Conservation (phyloP, 1,140 invertebrate genomes). For the Aphaenogaster rudis region DNA sequence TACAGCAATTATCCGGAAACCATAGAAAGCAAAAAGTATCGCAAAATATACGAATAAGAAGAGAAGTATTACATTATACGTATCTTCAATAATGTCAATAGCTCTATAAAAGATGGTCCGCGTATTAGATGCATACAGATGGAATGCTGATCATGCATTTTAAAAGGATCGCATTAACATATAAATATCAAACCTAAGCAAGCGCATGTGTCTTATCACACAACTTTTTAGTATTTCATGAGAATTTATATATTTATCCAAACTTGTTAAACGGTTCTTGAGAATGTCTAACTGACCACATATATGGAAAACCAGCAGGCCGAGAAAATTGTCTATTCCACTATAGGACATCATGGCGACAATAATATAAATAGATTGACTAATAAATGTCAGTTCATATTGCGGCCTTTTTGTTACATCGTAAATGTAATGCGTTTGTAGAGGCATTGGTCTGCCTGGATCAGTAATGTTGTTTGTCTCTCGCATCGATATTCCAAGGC, state of each 20-base stretch:
- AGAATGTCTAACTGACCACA: conserved; percentile 43
- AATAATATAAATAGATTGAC: not conserved
- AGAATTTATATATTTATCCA: not conserved
- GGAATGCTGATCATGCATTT: not conserved
- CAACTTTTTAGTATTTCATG: not conserved
- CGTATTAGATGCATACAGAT: not conserved
- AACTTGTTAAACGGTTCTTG: not conserved
- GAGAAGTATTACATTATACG: conserved; percentile 43
- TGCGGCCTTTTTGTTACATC: conserved; percentile 27
- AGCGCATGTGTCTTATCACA: not conserved
- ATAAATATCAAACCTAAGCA: conserved; percentile 27
- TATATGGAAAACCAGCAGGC: conserved; percentile 7
- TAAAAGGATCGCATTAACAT: not conserved
- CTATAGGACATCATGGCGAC: not conserved
- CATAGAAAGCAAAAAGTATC: conserved; percentile 14
- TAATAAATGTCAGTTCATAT: conserved; percentile 8
- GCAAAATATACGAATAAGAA: conserved; percentile 41
- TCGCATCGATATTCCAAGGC: conserved; percentile 20
- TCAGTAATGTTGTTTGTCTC: not conserved
- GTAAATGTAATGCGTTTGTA: conserved; percentile 18
- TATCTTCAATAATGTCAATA: conserved; percentile 39
- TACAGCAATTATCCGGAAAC: conserved; percentile 34
- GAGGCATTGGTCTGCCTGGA: not conserved
- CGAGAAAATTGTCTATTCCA: conserved; percentile 24
- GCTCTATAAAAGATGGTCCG: conserved; percentile 1